Evolutionary conservation across 2,888 invertebrate species (phyloP).

Genomic region (Drosophila crucigera): DNA sequence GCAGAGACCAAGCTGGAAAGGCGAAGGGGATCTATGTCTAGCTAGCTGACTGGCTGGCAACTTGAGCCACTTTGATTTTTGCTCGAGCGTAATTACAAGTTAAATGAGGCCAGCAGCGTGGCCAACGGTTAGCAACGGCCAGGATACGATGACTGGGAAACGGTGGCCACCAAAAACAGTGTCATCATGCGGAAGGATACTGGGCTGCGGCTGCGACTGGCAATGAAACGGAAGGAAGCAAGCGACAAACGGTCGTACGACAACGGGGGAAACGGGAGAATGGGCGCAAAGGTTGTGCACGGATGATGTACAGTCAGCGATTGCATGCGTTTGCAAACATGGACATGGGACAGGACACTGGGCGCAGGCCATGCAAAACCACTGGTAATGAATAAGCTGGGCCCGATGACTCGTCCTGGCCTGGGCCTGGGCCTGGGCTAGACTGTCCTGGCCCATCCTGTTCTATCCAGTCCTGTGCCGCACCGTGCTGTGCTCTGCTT

Average conservation of each 20-base stretch:
- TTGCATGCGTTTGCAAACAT: conserved; percentile 54
- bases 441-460: conserved; percentile 13
- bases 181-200: conserved; percentile 80
- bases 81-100: conserved; percentile 82
- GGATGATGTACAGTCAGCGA: conserved; percentile 73
- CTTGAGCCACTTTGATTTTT: conserved; percentile 81
- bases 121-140: conserved; percentile 42
- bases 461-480: conserved; percentile 6
- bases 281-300: conserved; percentile 58
- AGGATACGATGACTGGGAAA: conserved; percentile 52
- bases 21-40: not conserved
- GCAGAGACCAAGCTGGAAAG: conserved; percentile 27
- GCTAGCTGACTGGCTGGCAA: conserved; percentile 58
- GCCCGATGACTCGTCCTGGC: conserved; percentile 29
- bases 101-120: conserved; percentile 82
- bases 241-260: conserved; percentile 53
- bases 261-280: conserved; percentile 22
- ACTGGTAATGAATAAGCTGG: conserved; percentile 74
- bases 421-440: conserved; percentile 18
- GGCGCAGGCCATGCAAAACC: conserved; percentile 55
- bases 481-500: not conserved
- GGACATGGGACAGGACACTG: conserved; percentile 31
- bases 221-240: conserved; percentile 78
- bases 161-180: conserved; percentile 75
- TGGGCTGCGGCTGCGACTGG: conserved; percentile 68